Conservation (phyloP, 2,113 vertebrate species). For the Cnemophilus loriae region DNA sequence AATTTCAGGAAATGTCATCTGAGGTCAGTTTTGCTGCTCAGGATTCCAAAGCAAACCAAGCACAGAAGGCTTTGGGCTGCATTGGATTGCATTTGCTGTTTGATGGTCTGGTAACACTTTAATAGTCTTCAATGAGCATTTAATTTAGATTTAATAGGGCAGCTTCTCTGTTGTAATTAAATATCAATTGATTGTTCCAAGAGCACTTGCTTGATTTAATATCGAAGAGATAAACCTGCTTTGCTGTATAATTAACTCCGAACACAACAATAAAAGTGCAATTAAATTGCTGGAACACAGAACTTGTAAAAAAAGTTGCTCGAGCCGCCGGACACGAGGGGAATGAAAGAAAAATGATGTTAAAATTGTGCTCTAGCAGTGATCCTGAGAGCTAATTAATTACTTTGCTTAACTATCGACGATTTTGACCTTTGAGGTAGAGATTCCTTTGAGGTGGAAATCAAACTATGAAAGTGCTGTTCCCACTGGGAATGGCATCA, state of each 20-base stretch:
- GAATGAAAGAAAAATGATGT: background rate
- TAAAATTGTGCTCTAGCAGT: background rate
- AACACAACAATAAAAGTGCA: slow-evolving; percentile 23
- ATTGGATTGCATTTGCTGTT: background rate
- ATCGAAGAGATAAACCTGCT: slow-evolving; percentile 47
- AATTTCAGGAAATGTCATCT: background rate
- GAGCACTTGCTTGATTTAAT: slow-evolving; percentile 58
- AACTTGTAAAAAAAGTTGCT: slow-evolving; percentile 25
- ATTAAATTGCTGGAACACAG: background rate
- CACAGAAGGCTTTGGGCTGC: background rate
- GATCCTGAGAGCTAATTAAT: background rate
- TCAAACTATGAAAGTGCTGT: background rate
- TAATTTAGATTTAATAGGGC: slow-evolving; percentile 67
- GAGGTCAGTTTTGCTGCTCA: background rate
- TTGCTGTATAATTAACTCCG: slow-evolving; percentile 43
- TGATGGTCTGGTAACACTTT: slow-evolving; percentile 50
- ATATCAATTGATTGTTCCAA: slow-evolving; percentile 65
- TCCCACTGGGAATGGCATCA: background rate
- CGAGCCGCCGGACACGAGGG: background rate
- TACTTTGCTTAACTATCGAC: background rate
- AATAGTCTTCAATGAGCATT: slow-evolving; percentile 59
- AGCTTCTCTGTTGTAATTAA: slow-evolving; percentile 64
- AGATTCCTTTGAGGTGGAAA: slow-evolving; percentile 21
- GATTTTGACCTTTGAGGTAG: background rate
- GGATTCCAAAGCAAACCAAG: background rate